Conservation (phyloP, 2,113 vertebrate species). For the Nicator chloris region DNA sequence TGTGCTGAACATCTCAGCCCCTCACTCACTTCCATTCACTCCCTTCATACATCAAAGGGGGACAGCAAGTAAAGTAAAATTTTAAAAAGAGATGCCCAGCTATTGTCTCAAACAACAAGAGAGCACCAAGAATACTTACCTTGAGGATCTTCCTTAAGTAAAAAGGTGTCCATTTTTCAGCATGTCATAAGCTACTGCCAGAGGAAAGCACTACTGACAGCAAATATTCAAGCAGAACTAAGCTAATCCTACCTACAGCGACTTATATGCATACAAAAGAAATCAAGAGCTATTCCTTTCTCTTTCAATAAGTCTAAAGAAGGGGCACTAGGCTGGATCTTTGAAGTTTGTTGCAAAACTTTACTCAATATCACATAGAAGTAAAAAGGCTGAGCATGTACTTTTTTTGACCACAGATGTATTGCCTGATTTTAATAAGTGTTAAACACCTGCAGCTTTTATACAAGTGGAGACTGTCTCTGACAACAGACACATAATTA, state of each 20-base stretch:
- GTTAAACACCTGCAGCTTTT: slow-evolving; percentile 5
- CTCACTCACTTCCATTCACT: background rate
- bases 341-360: background rate
- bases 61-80: background rate
- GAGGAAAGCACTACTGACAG: background rate
- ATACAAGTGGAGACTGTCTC: background rate
- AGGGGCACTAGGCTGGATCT: background rate
- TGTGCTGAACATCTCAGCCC: background rate
- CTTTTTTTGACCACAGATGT: background rate
- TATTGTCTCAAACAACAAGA: background rate
- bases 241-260: background rate
- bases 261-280: background rate
- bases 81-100: background rate
- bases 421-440: background rate
- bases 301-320: background rate
- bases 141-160: background rate
- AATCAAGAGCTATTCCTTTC: background rate
- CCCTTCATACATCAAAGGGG: background rate
- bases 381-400: background rate
- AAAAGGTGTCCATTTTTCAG: background rate
- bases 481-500: background rate
- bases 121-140: background rate
- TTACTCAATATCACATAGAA: background rate
- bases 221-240: background rate
- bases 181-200: background rate